Base-by-base conservation (phyloP, 2,888 invertebrate species). In the Sarcophaga caerulescens region DNA sequence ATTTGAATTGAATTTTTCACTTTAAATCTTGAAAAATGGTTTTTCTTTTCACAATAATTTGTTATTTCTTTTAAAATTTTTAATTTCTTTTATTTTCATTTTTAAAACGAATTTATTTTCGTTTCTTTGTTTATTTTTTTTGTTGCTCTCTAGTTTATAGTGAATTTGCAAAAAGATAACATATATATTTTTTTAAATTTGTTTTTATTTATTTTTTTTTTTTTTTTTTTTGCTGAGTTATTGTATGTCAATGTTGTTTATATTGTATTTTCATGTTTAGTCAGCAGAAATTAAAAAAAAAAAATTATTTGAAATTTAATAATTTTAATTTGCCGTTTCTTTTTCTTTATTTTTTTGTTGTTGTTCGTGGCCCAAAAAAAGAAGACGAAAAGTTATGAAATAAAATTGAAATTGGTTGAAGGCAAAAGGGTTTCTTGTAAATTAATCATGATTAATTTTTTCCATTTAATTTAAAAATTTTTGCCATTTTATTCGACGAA, bases 181-280 rank as follows among this genome's bases (percentile, higher is more conserved):
- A n/a, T 63, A n/a, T 63, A 52, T 57, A n/a, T 6, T 63, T 63
- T 62, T 62, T 70, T 57, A 11, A 17, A 63, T 74, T 71, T 65
- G 63, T 10, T 65, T 14, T 70, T 14, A 57, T 14, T 70, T 35
- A 35, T 65, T 47, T 17, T 66, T 25, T 21, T 52, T 25, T 77
- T 77, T 81, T 73, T 66, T 52, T 25, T 77, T 77, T 81, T 73
- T 66, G 79, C 60, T 70, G 1, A 65, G 68, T 10, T 76, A 23
- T 77, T 73, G 77, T 73, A 69, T 85, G 78, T 80, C 85, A 85
- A 81, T 83, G 80, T 79, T 81, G 25, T 79, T 21, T 65, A 23
- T 25, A 8, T 81, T 47, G 21, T 47, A 10, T 73, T 47, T 79
- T 82, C 52, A 65, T 62, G 66, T 71, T 66, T 44, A 76, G n/a